Conservation (phyloP, 2,113 vertebrate species). For the Phoxinus phoxinus region DNA sequence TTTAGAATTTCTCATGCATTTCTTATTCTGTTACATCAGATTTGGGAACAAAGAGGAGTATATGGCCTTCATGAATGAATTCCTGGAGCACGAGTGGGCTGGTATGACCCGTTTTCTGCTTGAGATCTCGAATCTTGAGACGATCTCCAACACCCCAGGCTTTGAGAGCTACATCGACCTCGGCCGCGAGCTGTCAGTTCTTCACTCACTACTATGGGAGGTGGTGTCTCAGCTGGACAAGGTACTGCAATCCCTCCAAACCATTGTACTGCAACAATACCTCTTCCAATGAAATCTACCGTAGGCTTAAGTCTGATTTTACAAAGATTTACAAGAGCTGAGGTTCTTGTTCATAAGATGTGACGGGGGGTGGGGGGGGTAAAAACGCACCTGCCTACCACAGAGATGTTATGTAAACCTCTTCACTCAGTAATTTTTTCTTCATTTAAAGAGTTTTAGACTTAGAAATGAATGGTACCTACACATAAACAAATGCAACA, state of each 20-base stretch:
- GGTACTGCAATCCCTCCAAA: conserved; percentile 75
- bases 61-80: conserved; percentile 98
- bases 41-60: conserved; percentile 98
- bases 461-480: not conserved
- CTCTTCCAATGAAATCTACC: not conserved
- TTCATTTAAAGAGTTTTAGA: not conserved
- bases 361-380: not conserved
- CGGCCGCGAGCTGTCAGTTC: conserved; percentile 90
- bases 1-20: not conserved
- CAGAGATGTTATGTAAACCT: not conserved
- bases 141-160: conserved; percentile 88
- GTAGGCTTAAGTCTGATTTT: not conserved
- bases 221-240: conserved; percentile 95
- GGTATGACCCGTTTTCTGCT: conserved; percentile 95
- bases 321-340: not conserved
- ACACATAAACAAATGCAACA: not conserved
- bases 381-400: not conserved
- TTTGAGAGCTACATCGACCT: conserved; percentile 96
- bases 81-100: conserved; percentile 94
- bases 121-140: conserved; percentile 93
- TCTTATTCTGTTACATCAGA: conserved; percentile 69
- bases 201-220: conserved; percentile 94
- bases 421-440: not conserved
- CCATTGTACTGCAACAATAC: not conserved
- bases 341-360: not conserved